These are phyloP conservation scores for Callyntrura guangdongensis DNA, from an alignment of 2,888 invertebrate species.

Conservation along the genomic window DNA sequence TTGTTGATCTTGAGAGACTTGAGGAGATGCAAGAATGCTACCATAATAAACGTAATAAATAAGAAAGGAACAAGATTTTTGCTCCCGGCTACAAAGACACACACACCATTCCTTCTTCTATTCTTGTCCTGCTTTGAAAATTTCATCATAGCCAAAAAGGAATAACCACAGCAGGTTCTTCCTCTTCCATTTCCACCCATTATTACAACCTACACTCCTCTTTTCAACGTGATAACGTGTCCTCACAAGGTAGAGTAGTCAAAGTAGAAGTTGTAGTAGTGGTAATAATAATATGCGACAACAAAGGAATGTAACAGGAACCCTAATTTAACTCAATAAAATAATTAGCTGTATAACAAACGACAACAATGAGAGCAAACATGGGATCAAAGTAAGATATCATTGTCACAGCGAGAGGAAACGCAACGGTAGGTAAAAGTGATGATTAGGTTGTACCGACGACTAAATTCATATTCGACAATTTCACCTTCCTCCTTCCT, in stretches of 20 bases:
- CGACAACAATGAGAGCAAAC: slow-evolving; percentile 17
- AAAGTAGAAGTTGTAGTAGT: too few relatives aligned
- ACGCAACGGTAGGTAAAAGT: slow-evolving; percentile 7
- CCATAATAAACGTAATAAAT: neutral
- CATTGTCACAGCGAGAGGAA: slow-evolving; percentile 45
- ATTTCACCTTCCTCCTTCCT: slow-evolving; percentile 62
- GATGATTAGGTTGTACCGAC: neutral
- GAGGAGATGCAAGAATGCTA: slow-evolving; percentile 29
- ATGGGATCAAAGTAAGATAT: slow-evolving; percentile 44
- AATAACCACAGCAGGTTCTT: neutral
- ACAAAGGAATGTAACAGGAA: slow-evolving; percentile 57
- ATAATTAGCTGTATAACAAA: slow-evolving; percentile 59
- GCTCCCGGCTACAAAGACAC: neutral
- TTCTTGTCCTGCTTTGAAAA: neutral
- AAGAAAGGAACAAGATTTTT: neutral
- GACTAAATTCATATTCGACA: neutral
- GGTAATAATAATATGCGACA: neutral
- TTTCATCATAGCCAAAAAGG: neutral
- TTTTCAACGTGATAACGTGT: slow-evolving; percentile 12
- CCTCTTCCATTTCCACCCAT: slow-evolving; percentile 18
- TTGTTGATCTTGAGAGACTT: slow-evolving; percentile 3
- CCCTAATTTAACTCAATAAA: slow-evolving; percentile 68
- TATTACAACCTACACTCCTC: neutral
- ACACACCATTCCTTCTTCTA: neutral
- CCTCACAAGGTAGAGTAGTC: slow-evolving; percentile 22